Evolutionary conservation across 2,797 vertebrate genomes (phyloP).

Genomic region (Anguilla anguilla): DNA sequence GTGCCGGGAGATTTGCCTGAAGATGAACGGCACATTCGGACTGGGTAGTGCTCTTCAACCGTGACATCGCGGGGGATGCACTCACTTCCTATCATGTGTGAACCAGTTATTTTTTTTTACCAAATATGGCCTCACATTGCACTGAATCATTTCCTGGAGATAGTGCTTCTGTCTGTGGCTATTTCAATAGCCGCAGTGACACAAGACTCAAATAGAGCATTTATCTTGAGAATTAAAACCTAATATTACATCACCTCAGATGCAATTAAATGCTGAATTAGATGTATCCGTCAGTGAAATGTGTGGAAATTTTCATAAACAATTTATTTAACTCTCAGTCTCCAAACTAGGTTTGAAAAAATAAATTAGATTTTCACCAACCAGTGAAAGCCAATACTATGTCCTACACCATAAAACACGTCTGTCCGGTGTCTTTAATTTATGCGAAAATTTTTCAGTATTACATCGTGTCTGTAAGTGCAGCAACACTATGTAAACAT

Average conservation of each 20-base stretch:
- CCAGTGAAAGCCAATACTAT: not conserved
- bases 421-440: no score
- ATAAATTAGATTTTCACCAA: not conserved
- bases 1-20: not conserved
- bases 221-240: not conserved
- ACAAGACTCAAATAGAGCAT: not conserved
- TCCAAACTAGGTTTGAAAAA: not conserved
- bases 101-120: not conserved
- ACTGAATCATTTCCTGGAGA: not conserved
- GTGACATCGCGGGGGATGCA: not conserved
- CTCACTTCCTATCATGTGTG: not conserved
- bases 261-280: not conserved
- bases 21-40: not conserved
- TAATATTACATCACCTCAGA: not conserved
- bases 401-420: not conserved
- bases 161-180: not conserved
- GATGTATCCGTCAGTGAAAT: not conserved
- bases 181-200: not conserved
- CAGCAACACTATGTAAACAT: not conserved
- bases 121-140: not conserved
- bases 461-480: not conserved
- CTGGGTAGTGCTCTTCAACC: not conserved
- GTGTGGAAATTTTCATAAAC: not conserved
- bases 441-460: not conserved
- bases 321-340: no score